Evolutionary conservation across 1,140 invertebrate species (phyloP).

Genomic region (Zaprionus camerounensis): DNA sequence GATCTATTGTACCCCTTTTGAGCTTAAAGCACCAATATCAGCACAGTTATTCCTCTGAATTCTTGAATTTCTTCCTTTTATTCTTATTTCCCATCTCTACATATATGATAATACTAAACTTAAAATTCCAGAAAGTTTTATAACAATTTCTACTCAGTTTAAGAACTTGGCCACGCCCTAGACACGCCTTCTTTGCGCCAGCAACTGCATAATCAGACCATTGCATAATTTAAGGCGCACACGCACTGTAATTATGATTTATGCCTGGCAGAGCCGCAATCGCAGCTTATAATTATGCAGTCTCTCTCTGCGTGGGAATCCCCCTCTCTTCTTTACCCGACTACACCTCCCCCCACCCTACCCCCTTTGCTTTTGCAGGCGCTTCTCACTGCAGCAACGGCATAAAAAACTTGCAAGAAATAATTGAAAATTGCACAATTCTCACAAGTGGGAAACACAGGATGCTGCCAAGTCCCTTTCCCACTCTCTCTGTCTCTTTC

Average conservation of each 20-base stretch:
- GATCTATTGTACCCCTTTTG: no score
- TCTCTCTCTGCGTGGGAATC: slow-evolving; percentile 9
- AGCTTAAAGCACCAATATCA: no score
- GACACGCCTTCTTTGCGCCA: not conserved
- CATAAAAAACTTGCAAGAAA: slow-evolving; percentile 60
- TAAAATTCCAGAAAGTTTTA: not conserved
- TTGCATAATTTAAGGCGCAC: slow-evolving; percentile 70
- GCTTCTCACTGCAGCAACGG: not conserved
- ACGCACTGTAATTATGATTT: slow-evolving; percentile 74
- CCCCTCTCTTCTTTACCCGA: not conserved
- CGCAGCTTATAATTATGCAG: slow-evolving; percentile 79
- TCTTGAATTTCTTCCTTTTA: no score
- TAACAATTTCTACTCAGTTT: not conserved
- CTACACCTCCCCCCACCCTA: not conserved
- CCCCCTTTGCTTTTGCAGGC: not conserved
- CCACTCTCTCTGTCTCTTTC: not conserved
- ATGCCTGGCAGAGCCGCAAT: slow-evolving; percentile 59
- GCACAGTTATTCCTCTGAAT: no score
- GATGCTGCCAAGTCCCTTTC: not conserved
- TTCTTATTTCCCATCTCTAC: no score
- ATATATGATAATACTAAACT: not conserved
- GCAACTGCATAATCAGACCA: slow-evolving; percentile 67
- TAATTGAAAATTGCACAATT: slow-evolving; percentile 82
- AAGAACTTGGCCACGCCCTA: not conserved
- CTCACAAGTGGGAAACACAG: slow-evolving; percentile 74